Evolutionary conservation across 1,140 invertebrate species (phyloP).

Genomic region (Lasioglossum albipes): DNA sequence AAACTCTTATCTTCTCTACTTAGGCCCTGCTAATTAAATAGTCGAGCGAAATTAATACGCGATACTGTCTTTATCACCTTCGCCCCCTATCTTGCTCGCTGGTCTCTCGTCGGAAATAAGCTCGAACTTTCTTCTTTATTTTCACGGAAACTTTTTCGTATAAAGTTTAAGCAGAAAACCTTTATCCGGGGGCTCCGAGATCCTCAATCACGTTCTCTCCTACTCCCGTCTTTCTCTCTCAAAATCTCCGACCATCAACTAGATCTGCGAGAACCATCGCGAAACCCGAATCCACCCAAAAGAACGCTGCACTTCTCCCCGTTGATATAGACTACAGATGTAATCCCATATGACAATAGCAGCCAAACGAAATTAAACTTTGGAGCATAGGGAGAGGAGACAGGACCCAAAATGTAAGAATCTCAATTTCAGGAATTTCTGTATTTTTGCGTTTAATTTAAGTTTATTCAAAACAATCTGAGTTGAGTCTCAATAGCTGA

Average conservation of each 20-base stretch:
- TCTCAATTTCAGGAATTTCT: too few relatives aligned
- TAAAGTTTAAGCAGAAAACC: slow-evolving; percentile 8
- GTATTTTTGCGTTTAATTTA: too few relatives aligned
- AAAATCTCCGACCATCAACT: background rate
- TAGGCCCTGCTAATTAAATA: slow-evolving; percentile 45
- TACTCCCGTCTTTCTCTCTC: too few relatives aligned
- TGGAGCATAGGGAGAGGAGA: too few relatives aligned
- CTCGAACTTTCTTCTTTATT: slow-evolving; percentile 9
- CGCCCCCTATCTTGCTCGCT: too few relatives aligned
- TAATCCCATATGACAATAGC: too few relatives aligned
- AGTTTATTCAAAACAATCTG: too few relatives aligned
- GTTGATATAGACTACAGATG: background rate
- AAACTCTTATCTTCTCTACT: slow-evolving; percentile 41
- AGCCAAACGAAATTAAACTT: too few relatives aligned
- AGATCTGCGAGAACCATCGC: background rate
- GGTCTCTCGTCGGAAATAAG: background rate
- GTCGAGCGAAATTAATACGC: slow-evolving; percentile 34
- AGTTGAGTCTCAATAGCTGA: too few relatives aligned
- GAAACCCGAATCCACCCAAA: background rate
- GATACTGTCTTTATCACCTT: slow-evolving; percentile 19
- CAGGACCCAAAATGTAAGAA: too few relatives aligned
- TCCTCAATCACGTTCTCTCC: background rate
- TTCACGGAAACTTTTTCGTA: background rate
- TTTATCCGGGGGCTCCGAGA: slow-evolving; percentile 1
- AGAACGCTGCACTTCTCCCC: background rate